These are phyloP conservation scores for Cantharis nigra DNA, from an alignment of 2,888 invertebrate species.

Conservation along the genomic window DNA sequence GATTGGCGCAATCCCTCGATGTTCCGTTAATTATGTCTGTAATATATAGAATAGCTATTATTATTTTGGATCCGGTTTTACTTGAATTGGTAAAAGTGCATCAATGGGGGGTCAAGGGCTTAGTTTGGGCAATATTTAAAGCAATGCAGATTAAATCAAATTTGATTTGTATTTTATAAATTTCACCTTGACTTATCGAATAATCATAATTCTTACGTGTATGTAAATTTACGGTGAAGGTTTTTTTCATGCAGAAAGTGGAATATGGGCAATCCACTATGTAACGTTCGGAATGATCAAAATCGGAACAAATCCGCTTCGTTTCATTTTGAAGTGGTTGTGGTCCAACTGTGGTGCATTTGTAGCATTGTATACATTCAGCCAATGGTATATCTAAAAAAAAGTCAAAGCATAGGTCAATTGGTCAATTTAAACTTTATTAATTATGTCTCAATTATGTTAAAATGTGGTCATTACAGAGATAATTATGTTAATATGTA, in stretches of 20 bases:
- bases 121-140: neutral
- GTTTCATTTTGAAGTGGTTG: conserved; percentile 64
- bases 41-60: conserved; percentile 45
- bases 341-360: conserved; percentile 70
- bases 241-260: conserved; percentile 82
- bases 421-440: neutral
- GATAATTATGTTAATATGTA: neutral
- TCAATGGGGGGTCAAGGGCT: neutral
- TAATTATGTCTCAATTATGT: neutral
- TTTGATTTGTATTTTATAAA: neutral
- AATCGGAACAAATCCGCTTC: conserved; percentile 74
- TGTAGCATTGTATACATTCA: conserved; percentile 70
- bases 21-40: conserved; percentile 65
- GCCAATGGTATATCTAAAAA: conserved; percentile 21
- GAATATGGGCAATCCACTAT: conserved; percentile 79
- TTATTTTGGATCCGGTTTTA: neutral
- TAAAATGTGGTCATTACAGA: neutral
- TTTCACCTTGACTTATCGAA: neutral
- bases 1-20: conserved; percentile 74
- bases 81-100: neutral
- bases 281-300: conserved; percentile 72
- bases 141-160: neutral
- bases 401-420: neutral
- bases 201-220: conserved; percentile 56
- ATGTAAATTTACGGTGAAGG: conserved; percentile 68